Evolutionary conservation across 2,888 invertebrate species (phyloP).

Genomic region (Junonia oenone): DNA sequence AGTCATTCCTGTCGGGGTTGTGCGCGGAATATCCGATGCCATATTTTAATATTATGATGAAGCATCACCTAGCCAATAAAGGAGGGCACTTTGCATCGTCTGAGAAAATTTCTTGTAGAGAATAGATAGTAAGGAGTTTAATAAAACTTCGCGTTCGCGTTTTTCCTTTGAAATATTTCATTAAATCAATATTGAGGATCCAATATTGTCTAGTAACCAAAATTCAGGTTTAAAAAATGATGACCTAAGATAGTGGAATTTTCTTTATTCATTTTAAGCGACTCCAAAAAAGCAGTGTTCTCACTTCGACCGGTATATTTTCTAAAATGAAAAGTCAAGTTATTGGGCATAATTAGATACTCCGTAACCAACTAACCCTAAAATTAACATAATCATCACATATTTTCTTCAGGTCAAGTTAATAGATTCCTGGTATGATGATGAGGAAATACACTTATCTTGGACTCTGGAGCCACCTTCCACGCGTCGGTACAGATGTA

Average conservation of each 20-base stretch:
- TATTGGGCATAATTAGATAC: too few relatives aligned
- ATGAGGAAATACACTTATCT: constrained; percentile 63
- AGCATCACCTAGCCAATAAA: constrained; percentile 18
- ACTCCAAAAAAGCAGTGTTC: too few relatives aligned
- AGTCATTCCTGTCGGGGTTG: constrained; percentile 2
- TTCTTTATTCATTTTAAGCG: too few relatives aligned
- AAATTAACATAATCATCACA: neutral
- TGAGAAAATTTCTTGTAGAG: constrained; percentile 17
- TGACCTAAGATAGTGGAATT: too few relatives aligned
- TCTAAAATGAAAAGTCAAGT: too few relatives aligned
- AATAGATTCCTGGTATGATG: constrained; percentile 62
- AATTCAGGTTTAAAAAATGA: too few relatives aligned
- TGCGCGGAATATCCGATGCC: constrained; percentile 17
- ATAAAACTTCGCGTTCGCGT: constrained; percentile 17
- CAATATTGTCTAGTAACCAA: neutral
- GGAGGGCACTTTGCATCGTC: constrained; percentile 19
- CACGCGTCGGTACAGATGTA: constrained; percentile 56
- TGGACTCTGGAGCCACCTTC: constrained; percentile 63
- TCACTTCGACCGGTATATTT: too few relatives aligned
- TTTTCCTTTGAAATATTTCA: constrained; percentile 15
- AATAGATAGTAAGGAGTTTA: constrained; percentile 23
- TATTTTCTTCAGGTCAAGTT: constrained; percentile 47
- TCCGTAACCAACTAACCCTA: too few relatives aligned
- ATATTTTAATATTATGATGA: constrained; percentile 27
- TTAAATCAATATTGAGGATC: constrained; percentile 12